These are phyloP conservation scores for Drosophila kohkoa DNA, from an alignment of 1,140 invertebrate species.

Conservation along the genomic window DNA sequence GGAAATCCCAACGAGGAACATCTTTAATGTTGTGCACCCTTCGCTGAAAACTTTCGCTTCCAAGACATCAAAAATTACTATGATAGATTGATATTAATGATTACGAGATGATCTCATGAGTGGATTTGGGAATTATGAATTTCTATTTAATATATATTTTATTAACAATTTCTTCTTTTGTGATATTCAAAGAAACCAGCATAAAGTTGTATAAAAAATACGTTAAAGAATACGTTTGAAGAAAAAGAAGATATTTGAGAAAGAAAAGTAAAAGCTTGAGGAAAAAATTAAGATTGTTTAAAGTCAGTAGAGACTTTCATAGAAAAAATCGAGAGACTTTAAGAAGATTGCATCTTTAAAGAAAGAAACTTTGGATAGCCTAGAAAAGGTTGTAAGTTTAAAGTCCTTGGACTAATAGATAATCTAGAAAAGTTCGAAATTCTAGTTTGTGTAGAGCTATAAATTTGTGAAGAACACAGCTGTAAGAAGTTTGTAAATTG, in stretches of 20 bases:
- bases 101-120: constrained; percentile 21
- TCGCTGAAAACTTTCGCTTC: background rate
- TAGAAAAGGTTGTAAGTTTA: background rate
- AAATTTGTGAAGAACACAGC: background rate
- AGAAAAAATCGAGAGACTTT: background rate
- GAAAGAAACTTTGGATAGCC: background rate
- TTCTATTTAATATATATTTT: constrained; percentile 25
- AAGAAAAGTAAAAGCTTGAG: background rate
- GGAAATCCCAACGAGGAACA: too few relatives aligned
- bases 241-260: background rate
- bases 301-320: too few relatives aligned
- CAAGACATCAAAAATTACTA: constrained; percentile 23
- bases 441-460: background rate
- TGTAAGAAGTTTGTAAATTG: constrained; percentile 1
- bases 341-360: background rate
- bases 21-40: background rate
- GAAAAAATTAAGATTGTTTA: background rate
- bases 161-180: constrained; percentile 13
- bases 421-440: background rate
- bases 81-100: constrained; percentile 18
- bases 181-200: constrained; percentile 1
- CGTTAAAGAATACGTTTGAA: background rate
- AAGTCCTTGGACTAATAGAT: too few relatives aligned
- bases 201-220: background rate
- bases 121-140: constrained; percentile 17